These are phyloP conservation scores for Prorops nasuta DNA, from an alignment of 1,140 invertebrate genomes.

Conservation along the genomic window DNA sequence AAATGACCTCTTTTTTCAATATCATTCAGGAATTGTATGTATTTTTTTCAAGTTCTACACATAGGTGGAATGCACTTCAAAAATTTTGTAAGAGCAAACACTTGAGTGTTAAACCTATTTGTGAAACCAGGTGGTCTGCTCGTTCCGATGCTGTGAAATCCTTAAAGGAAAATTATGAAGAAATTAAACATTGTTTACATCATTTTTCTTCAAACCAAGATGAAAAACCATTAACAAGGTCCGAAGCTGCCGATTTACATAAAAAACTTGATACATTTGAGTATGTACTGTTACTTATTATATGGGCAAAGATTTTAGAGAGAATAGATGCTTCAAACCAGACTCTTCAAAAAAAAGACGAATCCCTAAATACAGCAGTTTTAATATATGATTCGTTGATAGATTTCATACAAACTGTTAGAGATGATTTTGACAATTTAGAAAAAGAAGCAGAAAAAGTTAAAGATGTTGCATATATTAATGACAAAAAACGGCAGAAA, in stretches of 20 bases:
- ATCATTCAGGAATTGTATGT: slow-evolving; percentile 20
- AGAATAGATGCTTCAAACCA: slow-evolving; percentile 18
- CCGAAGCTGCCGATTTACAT: slow-evolving; percentile 16
- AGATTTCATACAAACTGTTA: slow-evolving; percentile 15
- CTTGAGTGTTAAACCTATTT: not conserved
- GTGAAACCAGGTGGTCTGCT: slow-evolving; percentile 2
- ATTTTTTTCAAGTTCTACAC: slow-evolving; percentile 22
- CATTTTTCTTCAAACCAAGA: not conserved
- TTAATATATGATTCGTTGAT: slow-evolving; percentile 20
- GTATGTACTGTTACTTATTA: slow-evolving; percentile 16
- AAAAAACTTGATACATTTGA: slow-evolving; percentile 21
- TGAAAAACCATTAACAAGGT: slow-evolving; percentile 12
- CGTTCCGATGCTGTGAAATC: slow-evolving; percentile 1
- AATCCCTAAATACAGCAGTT: slow-evolving; percentile 20
- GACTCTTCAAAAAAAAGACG: slow-evolving; percentile 15
- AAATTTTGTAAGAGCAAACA: slow-evolving; percentile 5
- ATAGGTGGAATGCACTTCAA: slow-evolving; percentile 12
- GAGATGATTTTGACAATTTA: slow-evolving; percentile 13
- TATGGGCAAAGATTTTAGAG: slow-evolving; percentile 20
- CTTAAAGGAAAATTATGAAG: slow-evolving; percentile 4
- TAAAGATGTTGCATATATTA: not conserved
- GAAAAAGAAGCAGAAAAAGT: not conserved
- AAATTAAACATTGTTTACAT: slow-evolving; percentile 5
- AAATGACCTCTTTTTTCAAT: slow-evolving; percentile 13
- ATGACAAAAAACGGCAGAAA: not conserved